Percentiles rank a stretch among this genome's conserved stretches.
Evolutionary conservation across 2,113 vertebrate genomes (phyloP).

Genomic region (Spilogale gracilis): DNA sequence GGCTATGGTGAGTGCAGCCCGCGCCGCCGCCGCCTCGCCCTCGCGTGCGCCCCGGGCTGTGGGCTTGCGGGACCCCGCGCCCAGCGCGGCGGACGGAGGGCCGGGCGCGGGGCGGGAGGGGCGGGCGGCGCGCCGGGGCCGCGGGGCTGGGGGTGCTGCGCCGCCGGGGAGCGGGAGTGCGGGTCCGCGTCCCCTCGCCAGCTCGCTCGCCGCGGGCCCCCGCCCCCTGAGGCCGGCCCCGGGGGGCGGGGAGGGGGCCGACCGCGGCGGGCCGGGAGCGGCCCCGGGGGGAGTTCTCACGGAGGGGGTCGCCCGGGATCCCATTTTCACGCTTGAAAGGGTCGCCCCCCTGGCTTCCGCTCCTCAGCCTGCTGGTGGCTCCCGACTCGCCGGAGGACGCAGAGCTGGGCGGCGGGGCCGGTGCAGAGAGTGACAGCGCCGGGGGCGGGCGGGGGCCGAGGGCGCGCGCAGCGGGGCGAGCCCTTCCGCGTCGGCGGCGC

Average conservation of each 20-base stretch:
- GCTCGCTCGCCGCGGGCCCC: constrained; percentile 15
- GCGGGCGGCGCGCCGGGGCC: background rate
- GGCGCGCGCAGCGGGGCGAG: background rate
- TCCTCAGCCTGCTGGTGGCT: constrained; percentile 67
- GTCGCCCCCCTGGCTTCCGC: constrained; percentile 81
- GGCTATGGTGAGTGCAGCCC: constrained; percentile 80
- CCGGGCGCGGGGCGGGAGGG: background rate
- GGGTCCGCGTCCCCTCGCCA: background rate
- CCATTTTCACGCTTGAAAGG: constrained; percentile 83
- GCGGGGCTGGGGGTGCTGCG: constrained; percentile 17
- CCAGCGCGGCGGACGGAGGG: background rate
- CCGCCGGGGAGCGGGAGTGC: background rate
- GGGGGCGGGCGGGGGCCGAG: constrained; percentile 1
- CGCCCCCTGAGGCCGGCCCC: constrained; percentile 24
- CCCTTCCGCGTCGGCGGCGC: background rate
- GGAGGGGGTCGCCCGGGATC: constrained; percentile 75
- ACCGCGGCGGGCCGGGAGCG: background rate
- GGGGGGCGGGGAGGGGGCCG: background rate
- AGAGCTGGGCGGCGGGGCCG: constrained; percentile 37
- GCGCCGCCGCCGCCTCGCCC: background rate
- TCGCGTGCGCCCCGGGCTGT: background rate
- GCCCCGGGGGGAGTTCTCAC: constrained; percentile 68
- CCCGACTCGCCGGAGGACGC: constrained; percentile 26
- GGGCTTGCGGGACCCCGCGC: background rate
- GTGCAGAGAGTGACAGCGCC: constrained; percentile 71